Percentiles rank a stretch among this genome's conserved stretches.
Conservation (phyloP, 53 echinoderm and acorn worm genomes). For the Echinometra lucunter region DNA sequence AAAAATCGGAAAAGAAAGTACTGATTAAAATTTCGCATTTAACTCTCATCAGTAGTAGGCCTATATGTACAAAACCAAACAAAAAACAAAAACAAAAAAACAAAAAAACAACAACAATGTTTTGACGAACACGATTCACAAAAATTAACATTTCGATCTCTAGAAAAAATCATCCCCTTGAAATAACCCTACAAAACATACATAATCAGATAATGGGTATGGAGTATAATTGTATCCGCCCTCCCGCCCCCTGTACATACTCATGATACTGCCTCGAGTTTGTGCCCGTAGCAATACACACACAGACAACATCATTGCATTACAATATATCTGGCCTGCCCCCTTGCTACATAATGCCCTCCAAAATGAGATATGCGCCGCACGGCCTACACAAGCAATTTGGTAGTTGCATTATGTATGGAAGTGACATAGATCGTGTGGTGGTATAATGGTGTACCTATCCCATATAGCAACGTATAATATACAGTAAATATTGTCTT, state of each 20-base stretch:
- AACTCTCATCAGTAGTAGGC: neutral
- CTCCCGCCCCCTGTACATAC: neutral
- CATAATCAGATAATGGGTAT: neutral
- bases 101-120: too few relatives aligned
- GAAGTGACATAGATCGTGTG: neutral
- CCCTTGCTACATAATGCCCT: neutral
- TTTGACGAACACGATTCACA: too few relatives aligned
- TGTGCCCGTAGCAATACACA: constrained; percentile 10
- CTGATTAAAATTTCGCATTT: too few relatives aligned
- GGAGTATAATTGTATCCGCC: neutral
- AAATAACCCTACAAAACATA: too few relatives aligned
- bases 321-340: neutral
- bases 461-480: constrained; percentile 13
- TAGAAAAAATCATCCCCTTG: too few relatives aligned
- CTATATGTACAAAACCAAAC: neutral
- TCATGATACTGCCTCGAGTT: neutral
- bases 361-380: neutral
- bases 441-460: neutral
- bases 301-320: constrained; percentile 1
- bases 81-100: neutral
- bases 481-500: too few relatives aligned
- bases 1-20: too few relatives aligned
- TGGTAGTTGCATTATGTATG: constrained; percentile 22
- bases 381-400: neutral
- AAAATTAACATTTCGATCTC: too few relatives aligned